phyloP scores from a whole-genome alignment of 2,113 vertebrate genomes.

The Neoarius graeffei region DNA sequence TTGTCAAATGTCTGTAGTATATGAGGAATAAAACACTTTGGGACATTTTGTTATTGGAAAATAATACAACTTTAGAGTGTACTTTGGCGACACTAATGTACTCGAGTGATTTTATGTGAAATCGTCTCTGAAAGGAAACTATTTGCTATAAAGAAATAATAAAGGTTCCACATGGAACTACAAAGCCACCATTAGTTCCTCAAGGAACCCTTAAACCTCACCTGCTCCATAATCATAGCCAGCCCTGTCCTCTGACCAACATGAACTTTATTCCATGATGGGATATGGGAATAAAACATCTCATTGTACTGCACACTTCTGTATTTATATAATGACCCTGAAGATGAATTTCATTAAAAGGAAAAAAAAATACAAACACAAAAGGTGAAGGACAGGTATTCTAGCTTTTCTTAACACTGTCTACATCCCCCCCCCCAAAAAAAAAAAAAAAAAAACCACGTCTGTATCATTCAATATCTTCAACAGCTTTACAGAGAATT shows the following conservation, averaged over 20 bases:
- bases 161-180: not conserved
- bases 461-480: not conserved
- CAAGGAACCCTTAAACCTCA: not conserved
- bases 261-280: not conserved
- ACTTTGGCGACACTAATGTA: not conserved
- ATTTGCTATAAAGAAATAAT: not conserved
- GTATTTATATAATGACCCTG: not conserved
- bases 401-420: not conserved
- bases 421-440: not conserved
- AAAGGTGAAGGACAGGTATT: not conserved
- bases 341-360: not conserved
- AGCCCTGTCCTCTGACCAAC: not conserved
- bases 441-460: not conserved
- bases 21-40: not conserved
- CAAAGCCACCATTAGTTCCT: not conserved
- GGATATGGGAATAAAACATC: not conserved
- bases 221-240: not conserved
- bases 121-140: not conserved
- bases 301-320: not conserved
- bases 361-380: not conserved
- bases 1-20: not conserved
- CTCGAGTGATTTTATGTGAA: not conserved
- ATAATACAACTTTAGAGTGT: not conserved
- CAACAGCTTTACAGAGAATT: not conserved
- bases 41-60: not conserved